Base-by-base conservation (phyloP, 1,140 invertebrate species). In the Polypedilum vanderplanki region DNA sequence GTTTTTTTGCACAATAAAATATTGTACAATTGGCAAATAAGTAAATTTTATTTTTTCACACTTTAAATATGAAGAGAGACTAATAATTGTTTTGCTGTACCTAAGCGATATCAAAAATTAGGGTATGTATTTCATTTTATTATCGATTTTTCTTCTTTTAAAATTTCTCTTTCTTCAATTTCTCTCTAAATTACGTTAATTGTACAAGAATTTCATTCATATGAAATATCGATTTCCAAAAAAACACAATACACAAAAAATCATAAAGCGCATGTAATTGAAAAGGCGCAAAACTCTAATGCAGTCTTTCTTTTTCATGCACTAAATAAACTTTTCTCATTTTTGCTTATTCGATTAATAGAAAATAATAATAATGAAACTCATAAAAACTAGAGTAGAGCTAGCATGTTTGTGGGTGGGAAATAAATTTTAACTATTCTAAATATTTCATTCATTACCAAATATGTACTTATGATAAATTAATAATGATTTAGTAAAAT, bases 141-240 rank as follows among this genome's bases (percentile, higher is more conserved):
- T n/a, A 57, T 57, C 46, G 46, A 57, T 57, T 57, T 57, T n/a
- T 57, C 46, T 57, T 57, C 12, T 57, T 57, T 57, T 57, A 57
- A n/a, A 57, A n/a, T 57, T 57, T 57, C 46, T 57, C 24, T 57
- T 57, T 57, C 12, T 57, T 57, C 46, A n/a, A 12, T n/a, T 57
- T 57, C 46, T 15, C 12, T 57, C 46, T n/a, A n/a, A 57, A 57
- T 57, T 57, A n/a, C 46, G 46, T n/a, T 57, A 57, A 57, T 57
- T 57, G 46, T n/a, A 57, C 12, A 57, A 33, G 24, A 33, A 33
- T 33, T 33, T 33, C 24, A n/a, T 57, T 57, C 46, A 57, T 57
- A n/a, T 57, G 12, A 57, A 57, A 57, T 57, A 57, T 57, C 46
- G 46, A 57, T 57, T 57, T 57, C n/a, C 46, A n/a, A 57, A 57